phyloP scores from a whole-genome alignment of 2,888 invertebrate species.

The Ectemnius continuus region DNA sequence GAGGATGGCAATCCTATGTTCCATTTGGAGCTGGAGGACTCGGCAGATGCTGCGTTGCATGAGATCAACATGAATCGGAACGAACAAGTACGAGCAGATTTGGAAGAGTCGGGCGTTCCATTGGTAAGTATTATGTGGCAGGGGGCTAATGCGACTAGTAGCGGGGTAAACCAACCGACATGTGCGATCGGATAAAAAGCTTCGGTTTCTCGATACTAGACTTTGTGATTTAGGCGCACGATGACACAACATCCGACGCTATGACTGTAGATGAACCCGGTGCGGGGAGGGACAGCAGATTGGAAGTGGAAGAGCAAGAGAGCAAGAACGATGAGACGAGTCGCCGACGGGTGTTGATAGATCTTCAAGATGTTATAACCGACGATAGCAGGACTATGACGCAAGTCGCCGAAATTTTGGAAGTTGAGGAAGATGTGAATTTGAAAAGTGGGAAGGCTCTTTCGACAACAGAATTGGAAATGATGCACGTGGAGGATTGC shows the following conservation, averaged over 20 bases:
- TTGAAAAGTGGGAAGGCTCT: conserved; percentile 43
- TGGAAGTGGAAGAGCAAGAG: conserved; percentile 54
- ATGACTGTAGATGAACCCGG: conserved; percentile 58
- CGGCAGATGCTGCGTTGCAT: conserved; percentile 50
- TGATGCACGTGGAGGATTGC: conserved; percentile 57
- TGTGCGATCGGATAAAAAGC: too few species aligned
- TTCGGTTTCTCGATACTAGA: too few species aligned
- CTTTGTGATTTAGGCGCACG: conserved; percentile 28
- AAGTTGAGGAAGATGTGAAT: conserved; percentile 58
- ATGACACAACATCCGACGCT: conserved; percentile 36
- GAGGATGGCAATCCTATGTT: conserved; percentile 61
- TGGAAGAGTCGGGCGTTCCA: conserved; percentile 34
- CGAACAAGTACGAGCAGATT: conserved; percentile 48
- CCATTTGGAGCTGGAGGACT: conserved; percentile 66
- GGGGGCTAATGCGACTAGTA: too few species aligned
- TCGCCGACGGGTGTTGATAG: conserved; percentile 39
- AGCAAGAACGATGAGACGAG: conserved; percentile 46
- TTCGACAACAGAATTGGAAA: conserved; percentile 41
- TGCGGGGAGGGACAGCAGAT: conserved; percentile 55
- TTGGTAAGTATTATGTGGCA: too few species aligned
- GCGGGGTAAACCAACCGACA: too few species aligned
- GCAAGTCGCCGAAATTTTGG: conserved; percentile 58
- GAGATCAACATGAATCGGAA: conserved; percentile 51
- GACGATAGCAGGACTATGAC: conserved; percentile 58
- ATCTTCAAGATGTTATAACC: conserved; percentile 64